phyloP scores from a whole-genome alignment of 2,113 vertebrate genomes.

The Cyphomyrus discorhynchus region DNA sequence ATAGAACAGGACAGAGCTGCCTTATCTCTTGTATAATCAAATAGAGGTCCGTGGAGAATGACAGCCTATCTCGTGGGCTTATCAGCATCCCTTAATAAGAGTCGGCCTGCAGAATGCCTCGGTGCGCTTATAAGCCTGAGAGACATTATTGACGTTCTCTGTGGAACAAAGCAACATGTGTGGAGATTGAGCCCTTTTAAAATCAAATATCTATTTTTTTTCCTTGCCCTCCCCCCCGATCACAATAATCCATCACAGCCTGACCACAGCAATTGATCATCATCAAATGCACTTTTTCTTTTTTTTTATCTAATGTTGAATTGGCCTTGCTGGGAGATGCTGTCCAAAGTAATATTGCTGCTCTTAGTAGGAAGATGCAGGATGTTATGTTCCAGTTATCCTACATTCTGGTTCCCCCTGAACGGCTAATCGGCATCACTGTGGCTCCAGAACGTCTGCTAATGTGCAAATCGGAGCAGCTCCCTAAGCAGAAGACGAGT shows the following conservation, averaged over 20 bases:
- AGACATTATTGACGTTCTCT: background rate
- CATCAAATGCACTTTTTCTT: background rate
- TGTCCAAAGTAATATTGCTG: background rate
- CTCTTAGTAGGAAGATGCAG: background rate
- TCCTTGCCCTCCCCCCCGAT: background rate
- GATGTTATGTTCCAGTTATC: background rate
- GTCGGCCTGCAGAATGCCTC: background rate
- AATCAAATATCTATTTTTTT: background rate
- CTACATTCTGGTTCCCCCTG: background rate
- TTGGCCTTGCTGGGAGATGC: background rate
- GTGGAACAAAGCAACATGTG: background rate
- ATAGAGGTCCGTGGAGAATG: background rate
- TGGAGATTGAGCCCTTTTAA: background rate
- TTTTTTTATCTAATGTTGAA: background rate
- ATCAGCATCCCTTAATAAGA: background rate
- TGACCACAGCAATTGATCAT: background rate
- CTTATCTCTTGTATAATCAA: slow-evolving; percentile 7
- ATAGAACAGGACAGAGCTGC: slow-evolving; percentile 3
- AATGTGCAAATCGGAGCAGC: background rate
- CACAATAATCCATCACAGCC: background rate
- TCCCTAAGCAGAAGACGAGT: background rate
- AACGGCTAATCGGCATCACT: background rate
- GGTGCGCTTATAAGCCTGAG: background rate
- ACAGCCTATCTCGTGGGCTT: background rate
- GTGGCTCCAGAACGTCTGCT: background rate